Conservation (phyloP, 2,888 invertebrate species). For the Drosophila mayaguana region DNA sequence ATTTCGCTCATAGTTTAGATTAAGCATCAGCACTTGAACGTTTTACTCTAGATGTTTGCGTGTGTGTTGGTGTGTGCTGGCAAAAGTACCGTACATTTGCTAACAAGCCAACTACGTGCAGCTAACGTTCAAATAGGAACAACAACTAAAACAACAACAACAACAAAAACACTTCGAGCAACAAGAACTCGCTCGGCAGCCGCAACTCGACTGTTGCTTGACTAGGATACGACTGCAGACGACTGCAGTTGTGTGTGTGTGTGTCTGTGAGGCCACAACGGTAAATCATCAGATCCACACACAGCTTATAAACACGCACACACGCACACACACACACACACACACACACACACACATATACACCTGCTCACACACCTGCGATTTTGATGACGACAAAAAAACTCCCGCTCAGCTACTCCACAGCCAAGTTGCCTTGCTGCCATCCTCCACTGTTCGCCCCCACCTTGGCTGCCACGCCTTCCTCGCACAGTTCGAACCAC, state of each 20-base stretch:
- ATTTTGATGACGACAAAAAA: slow-evolving; percentile 65
- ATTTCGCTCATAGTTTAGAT: slow-evolving; percentile 30
- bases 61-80: slow-evolving; percentile 31
- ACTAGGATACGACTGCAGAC: slow-evolving; percentile 39
- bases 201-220: slow-evolving; percentile 40
- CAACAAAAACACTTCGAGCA: slow-evolving; percentile 21
- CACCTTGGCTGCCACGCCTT: slow-evolving; percentile 6
- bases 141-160: slow-evolving; percentile 38
- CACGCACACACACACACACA: slow-evolving; percentile 18
- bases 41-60: slow-evolving; percentile 37
- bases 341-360: slow-evolving; percentile 22
- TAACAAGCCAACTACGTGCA: slow-evolving; percentile 79
- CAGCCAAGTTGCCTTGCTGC: neutral
- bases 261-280: slow-evolving; percentile 72
- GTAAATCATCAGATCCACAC: slow-evolving; percentile 64
- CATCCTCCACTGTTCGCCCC: neutral
- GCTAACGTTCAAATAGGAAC: slow-evolving; percentile 70
- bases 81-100: slow-evolving; percentile 71
- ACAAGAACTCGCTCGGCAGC: slow-evolving; percentile 49
- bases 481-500: neutral
- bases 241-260: slow-evolving; percentile 18
- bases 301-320: slow-evolving; percentile 17
- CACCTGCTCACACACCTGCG: slow-evolving; percentile 24
- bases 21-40: slow-evolving; percentile 47
- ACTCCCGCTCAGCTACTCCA: slow-evolving; percentile 25